Evolutionary conservation across 2,888 invertebrate genomes (phyloP), one percentile per base, ranked within the genome.

Genomic region (Oeneis ivallda): DNA sequence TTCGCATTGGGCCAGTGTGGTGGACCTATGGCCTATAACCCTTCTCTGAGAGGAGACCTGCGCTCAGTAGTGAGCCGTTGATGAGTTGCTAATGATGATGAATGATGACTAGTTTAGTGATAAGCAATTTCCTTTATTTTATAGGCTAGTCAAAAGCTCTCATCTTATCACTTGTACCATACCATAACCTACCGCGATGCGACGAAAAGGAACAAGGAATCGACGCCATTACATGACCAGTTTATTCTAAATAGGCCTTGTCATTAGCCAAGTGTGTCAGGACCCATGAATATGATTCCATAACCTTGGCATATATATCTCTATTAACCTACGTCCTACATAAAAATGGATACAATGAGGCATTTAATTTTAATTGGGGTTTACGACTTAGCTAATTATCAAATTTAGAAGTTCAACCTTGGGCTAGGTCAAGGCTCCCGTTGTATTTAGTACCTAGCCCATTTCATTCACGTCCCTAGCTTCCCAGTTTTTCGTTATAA

Each of bases 201-300:
- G 75, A 73, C 77, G 70, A 71, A 68, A 63, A 72, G 85, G 83
- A 86, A 85, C 84, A 85, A 68, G 79, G n/a, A n/a, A n/a, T 79
- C 87, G 85, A 85, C 86, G 86, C 80, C 86, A 86, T 83, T 72
- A 64, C 71, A 76, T 17, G 47, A 53, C 53, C 32, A 49, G 77
- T 76, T 26, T 76, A 78, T 74, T 74, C 77, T 79, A 80, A 81
- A 81, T 81, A 75, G 82, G 82, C 76, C 82, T 77, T 74, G 7
- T 45, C 52, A 58, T 11, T 43, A 37, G 53, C 53, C 58, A 57
- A 37, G 5, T 37, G 60, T 59, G 45, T 37, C 59, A 43, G 52
- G 54, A 45, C 45, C 59, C 6, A 47, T 59, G 17, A 57, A 41
- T 63, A 19, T 43, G 49, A 63, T 45, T 15, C 26, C 11, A 34